Conservation (phyloP, 2,888 invertebrate genomes). For the Eumerus sabulonum region DNA sequence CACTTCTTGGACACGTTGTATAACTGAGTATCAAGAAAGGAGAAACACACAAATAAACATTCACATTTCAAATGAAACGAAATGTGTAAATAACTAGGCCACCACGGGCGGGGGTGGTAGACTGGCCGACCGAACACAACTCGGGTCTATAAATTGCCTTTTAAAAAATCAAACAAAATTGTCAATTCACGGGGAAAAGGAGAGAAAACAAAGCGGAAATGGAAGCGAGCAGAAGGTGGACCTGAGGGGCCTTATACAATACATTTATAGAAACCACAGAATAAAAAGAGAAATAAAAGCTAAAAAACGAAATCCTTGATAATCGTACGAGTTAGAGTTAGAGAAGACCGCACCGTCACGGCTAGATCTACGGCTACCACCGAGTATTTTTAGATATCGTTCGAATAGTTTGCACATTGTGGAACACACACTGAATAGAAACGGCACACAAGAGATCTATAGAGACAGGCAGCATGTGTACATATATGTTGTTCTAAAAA, state of each 20-base stretch:
- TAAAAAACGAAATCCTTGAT: constrained; percentile 53
- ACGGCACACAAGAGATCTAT: constrained; percentile 36
- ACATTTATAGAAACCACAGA: too few species aligned
- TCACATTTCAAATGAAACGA: constrained; percentile 19
- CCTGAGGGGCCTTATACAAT: too few species aligned
- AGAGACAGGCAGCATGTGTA: constrained; percentile 28
- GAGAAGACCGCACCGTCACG: constrained; percentile 24
- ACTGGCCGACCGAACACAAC: too few species aligned
- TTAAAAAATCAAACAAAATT: background rate
- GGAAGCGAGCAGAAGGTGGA: background rate
- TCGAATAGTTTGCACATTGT: constrained; percentile 66
- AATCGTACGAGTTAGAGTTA: constrained; percentile 42
- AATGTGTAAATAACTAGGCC: constrained; percentile 43
- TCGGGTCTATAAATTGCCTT: too few species aligned
- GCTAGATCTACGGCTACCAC: constrained; percentile 15
- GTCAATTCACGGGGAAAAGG: constrained; percentile 7
- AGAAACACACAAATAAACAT: constrained; percentile 23
- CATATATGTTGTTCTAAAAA: constrained; percentile 59
- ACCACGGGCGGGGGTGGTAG: constrained; percentile 8
- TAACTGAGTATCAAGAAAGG: constrained; percentile 39
- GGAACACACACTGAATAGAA: constrained; percentile 62
- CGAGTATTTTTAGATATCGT: constrained; percentile 60
- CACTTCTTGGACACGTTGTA: constrained; percentile 40
- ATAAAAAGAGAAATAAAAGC: too few species aligned
- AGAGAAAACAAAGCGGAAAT: constrained; percentile 2